Evolutionary conservation across 2,113 vertebrate species (phyloP), one percentile per base, ranked within the genome.

Genomic region (Marcusenius ussheri): DNA sequence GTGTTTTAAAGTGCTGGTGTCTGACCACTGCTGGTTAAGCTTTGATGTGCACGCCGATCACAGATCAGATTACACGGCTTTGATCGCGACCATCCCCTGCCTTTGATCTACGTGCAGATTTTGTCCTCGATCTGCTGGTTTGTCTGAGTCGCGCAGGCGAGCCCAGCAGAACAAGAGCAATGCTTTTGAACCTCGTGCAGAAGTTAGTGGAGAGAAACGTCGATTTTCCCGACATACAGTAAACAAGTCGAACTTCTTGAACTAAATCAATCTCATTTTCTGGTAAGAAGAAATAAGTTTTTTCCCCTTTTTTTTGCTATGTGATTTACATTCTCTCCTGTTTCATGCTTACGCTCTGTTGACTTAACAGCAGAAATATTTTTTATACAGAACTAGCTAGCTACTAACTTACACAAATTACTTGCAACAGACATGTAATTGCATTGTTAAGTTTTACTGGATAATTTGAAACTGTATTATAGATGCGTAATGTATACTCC

Each of bases 31-130:
- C 80, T 88, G 56, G 45, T 70, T 53, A 90, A 93, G 93, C 97
- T 98, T 97, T 97, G 97, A 98, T 96, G 97, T 96, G 89, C 89
- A 89, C 93, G 94, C 96, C 95, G 97, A 97, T 97, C 96, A 91
- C 92, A 94, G 96, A 97, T 98, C 97, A 97, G 97, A 98, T 98
- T 97, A 97, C 96, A 95, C 93, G 94, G 95, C 93, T 95, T 95
- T 96, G 95, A 94, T 95, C 96, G 95, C 93, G 91, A 93, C 94
- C 95, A 93, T 95, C 94, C 90, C 94, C 94, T 94, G 95, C 94
- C 97, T 98, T 98, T 98, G 97, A 98, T 98, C 95, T 97, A 94
- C 91, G 92, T 93, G 94, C 94, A 93, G 94, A 94, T 89, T 90
- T 66, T 87, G 95, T 95, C 89, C 96, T 95, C 95, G 95, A 93